Evolutionary conservation across 1,140 invertebrate species (phyloP), one percentile per base, ranked within the genome.

Genomic region (Euglossa dilemma): DNA sequence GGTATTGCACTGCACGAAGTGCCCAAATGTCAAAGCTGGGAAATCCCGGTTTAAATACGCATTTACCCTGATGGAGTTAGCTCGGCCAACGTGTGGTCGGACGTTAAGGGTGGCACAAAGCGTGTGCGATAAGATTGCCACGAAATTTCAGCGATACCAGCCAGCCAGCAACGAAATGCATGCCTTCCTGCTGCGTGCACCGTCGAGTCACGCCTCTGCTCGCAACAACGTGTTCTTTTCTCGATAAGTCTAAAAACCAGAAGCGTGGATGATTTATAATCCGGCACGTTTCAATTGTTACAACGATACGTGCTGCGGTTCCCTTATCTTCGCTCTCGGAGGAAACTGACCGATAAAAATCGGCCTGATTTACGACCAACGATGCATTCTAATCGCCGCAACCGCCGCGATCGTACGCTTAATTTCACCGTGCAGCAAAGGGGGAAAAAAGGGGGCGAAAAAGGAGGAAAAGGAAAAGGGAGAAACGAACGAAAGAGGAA

Each of bases 261-360:
- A 56, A 73, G 79, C 79, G 79, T 81, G 72, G 57, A 81, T 81
- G 79, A 81, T 81, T 81, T 81, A 81, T 66, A 75, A 81, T 81
- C 71, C 6, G 20, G 23, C 36, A 50, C 18, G 61, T 81, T 81
- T 81, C 79, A 81, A 81, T 81, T 81, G 79, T 81, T 81, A 66
- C 18, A 28, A 75, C 72, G 61, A 81, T 75, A 74, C 79, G 72
- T 56, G 50, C 59, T 50, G 56, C 59, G n/a, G 71, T 45, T 56
- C 25, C 71, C 79, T 81, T 81, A 81, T 81, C 72, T 75, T 45
- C 59, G 6, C 50, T 28, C 28, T 23, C 20, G 56, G 45, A 61
- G 71, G 50, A 74, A 74, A 54, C 36, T 52, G 79, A 47, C 59
- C 61, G 61, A 64, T 75, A 81, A 75, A 81, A 81, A 75, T 52